Base-by-base conservation (phyloP, 37 sponge, comb jelly and placozoan species). In the Bolinopsis microptera region DNA sequence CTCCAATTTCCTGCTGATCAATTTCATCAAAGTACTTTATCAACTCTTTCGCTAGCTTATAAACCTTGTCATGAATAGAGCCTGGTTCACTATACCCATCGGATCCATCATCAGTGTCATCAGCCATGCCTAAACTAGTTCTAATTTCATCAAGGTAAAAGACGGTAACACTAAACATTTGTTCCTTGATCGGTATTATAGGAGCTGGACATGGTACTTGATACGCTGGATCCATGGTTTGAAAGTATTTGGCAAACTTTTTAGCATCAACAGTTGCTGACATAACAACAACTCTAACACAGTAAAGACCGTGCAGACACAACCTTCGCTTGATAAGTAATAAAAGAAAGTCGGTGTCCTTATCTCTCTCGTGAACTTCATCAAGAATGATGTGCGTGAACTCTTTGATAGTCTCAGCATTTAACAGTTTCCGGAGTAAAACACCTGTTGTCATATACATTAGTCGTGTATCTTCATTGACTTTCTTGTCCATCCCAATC, bases 311-410 rank as follows among this genome's bases (percentile, higher is more conserved):
- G 37, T 94, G 94, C 70, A 94, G 80, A 18, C 80, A 77, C n/a
- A 96, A 93, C 0, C 97, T 88, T 48, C 95, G 95, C 94, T 95
- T 93, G 74, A 96, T 96, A 0, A 98, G 70, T 32, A 98, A 92
- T 75, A 98, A 82, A 68, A 95, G 94, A 39, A 98, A 96, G 41
- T 98, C 99, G 26, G 96, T 98, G 69, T 96, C 96, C 92, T 94
- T 86, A 70, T 98, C 97, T 93, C 99, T 94, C 94, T 98, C 99
- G 69, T 97, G 97, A 0, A 98, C 98, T 95, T 98, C 99, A 93
- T 98, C 99, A 39, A 98, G 69, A 31, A 98, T 96, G 25, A 98
- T 94, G 92, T 98, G 99, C 23, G 99, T 97, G 82, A 93, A 98
- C 92, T 96, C 94, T 93, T 96, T 97, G 95, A 98, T 83, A 86